Evolutionary conservation across 1,140 invertebrate genomes (phyloP).

Genomic region (Caerostris darwini): DNA sequence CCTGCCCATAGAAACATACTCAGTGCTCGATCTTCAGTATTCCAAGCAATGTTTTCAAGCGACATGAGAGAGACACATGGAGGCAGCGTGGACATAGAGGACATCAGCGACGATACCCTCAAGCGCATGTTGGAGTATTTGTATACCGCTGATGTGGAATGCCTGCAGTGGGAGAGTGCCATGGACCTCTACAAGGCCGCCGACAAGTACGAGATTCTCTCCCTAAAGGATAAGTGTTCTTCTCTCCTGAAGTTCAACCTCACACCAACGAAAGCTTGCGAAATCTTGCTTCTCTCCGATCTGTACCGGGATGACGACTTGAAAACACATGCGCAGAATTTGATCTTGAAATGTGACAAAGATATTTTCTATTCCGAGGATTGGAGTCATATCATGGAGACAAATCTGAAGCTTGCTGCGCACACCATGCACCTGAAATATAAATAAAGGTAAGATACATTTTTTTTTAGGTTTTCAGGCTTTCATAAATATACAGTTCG

Average conservation of each 20-base stretch:
- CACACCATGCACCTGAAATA: too few species aligned
- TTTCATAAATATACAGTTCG: too few species aligned
- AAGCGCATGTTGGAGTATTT: not conserved
- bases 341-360: not conserved
- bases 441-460: too few species aligned
- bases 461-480: too few species aligned
- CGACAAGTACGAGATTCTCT: not conserved
- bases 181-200: not conserved
- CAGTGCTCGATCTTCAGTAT: constrained; percentile 81
- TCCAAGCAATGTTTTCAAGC: constrained; percentile 81
- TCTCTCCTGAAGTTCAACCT: not conserved
- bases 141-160: not conserved
- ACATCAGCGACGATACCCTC: not conserved
- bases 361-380: too few species aligned
- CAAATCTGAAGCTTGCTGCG: too few species aligned
- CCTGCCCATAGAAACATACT: constrained; percentile 80
- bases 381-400: too few species aligned
- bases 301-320: not conserved
- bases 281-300: not conserved
- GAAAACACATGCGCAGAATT: not conserved
- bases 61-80: constrained; percentile 84
- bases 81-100: not conserved
- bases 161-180: not conserved
- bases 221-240: not conserved
- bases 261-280: not conserved